These are phyloP conservation scores for Arrhamphus sclerolepis DNA, from an alignment of 2,797 vertebrate genomes.

Conservation along the genomic window DNA sequence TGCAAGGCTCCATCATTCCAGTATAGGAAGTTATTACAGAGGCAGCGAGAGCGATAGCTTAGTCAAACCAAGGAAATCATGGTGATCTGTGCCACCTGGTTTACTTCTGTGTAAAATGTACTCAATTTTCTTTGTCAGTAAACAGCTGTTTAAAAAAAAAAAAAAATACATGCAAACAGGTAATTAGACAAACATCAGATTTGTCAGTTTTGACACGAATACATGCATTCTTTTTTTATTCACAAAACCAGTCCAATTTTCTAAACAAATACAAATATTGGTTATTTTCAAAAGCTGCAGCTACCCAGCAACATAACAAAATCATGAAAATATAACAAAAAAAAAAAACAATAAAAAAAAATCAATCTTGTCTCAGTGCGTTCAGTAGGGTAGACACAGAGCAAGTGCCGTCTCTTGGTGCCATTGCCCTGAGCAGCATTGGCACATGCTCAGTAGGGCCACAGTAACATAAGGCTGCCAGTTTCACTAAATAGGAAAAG, in stretches of 20 bases:
- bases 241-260: conserved; percentile 99
- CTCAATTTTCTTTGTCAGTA: too few relatives aligned
- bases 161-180: conserved; percentile 76
- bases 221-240: conserved; percentile 99
- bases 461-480: conserved; percentile 78
- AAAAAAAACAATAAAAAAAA: conserved; percentile 51
- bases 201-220: conserved; percentile 88
- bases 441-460: conserved; percentile 77
- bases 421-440: conserved; percentile 74
- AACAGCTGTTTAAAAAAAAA: conserved; percentile 6
- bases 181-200: conserved; percentile 80
- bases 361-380: conserved; percentile 80
- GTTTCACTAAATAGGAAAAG: conserved; percentile 71
- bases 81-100: conserved; percentile 50
- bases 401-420: conserved; percentile 83
- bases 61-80: conserved; percentile 59
- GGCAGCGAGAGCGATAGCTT: conserved; percentile 48
- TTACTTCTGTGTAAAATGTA: not conserved
- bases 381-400: conserved; percentile 81
- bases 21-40: conserved; percentile 49
- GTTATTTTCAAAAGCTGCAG: conserved; percentile 88
- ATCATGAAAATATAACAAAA: conserved; percentile 72
- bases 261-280: conserved; percentile 99
- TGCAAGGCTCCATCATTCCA: conserved; percentile 57
- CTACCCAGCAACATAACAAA: conserved; percentile 82